These are phyloP conservation scores for Drosophila insularis DNA, from an alignment of 1,140 invertebrate genomes.

Conservation along the genomic window DNA sequence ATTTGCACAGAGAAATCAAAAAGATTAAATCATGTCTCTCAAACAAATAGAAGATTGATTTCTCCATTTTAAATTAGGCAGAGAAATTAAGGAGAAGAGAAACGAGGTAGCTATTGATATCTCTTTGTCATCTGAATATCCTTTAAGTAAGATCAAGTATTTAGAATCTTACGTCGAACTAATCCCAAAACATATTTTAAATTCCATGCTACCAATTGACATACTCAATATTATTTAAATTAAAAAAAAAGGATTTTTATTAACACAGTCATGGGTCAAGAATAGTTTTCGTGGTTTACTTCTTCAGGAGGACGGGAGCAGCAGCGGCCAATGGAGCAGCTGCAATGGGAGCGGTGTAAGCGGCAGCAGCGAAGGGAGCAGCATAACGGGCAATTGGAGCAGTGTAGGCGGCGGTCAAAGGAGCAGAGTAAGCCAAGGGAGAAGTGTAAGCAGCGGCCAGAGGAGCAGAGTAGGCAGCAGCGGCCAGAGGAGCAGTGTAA, in stretches of 20 bases:
- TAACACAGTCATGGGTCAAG: constrained; percentile 57
- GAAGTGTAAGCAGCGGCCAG: constrained; percentile 49
- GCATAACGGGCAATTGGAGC: constrained; percentile 63
- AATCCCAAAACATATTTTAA: too few relatives aligned
- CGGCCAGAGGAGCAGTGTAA: constrained; percentile 64
- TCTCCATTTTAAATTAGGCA: too few relatives aligned
- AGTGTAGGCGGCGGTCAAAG: constrained; percentile 81
- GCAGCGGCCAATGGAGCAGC: constrained; percentile 53
- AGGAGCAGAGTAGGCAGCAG: constrained; percentile 55
- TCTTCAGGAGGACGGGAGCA: constrained; percentile 67
- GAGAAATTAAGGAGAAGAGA: too few relatives aligned
- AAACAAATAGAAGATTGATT: too few relatives aligned
- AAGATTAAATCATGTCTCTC: too few relatives aligned
- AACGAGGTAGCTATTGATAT: too few relatives aligned
- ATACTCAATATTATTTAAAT: too few relatives aligned
- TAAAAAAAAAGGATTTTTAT: constrained; percentile 43
- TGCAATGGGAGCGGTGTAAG: constrained; percentile 54
- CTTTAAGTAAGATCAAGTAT: too few relatives aligned
- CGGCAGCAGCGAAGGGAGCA: constrained; percentile 39
- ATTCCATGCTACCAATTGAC: too few relatives aligned
- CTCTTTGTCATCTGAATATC: too few relatives aligned
- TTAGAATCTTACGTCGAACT: too few relatives aligned
- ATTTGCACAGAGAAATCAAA: too few relatives aligned
- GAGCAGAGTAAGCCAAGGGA: constrained; percentile 61
- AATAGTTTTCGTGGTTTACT: constrained; percentile 47